A percentile compares a stretch with the other conserved stretches of the same genome.
Evolutionary conservation across 2,113 vertebrate genomes (phyloP).

Genomic region (Willisornis vidua): DNA sequence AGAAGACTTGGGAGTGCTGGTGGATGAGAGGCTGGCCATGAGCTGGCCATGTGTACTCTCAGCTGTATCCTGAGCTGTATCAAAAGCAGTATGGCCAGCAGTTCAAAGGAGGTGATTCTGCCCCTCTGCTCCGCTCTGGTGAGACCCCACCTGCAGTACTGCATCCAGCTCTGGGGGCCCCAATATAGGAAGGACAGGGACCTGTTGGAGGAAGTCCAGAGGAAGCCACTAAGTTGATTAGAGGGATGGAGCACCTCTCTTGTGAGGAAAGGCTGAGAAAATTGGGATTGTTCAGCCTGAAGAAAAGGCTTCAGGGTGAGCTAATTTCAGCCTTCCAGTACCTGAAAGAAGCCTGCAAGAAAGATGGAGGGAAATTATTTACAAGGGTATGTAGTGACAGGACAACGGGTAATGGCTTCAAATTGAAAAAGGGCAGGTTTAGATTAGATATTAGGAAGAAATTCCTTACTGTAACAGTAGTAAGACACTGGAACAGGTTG

Average conservation of each 20-base stretch:
- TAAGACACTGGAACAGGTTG: neutral
- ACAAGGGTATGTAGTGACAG: neutral
- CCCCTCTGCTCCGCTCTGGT: neutral
- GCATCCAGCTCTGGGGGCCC: neutral
- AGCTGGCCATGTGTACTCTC: rapidly evolving
- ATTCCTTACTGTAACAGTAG: neutral
- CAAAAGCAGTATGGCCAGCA: neutral
- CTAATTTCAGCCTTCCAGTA: neutral
- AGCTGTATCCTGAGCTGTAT: neutral
- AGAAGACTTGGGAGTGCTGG: neutral
- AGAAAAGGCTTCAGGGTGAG: neutral
- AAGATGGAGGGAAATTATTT: neutral
- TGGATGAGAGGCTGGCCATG: neutral
- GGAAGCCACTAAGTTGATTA: neutral
- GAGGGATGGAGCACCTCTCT: neutral
- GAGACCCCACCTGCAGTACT: neutral
- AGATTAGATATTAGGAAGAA: neutral
- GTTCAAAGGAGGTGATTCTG: neutral
- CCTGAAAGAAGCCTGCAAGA: neutral
- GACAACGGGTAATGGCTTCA: neutral
- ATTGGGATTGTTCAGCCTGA: neutral
- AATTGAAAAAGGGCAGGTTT: neutral
- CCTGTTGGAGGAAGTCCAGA: rapidly evolving
- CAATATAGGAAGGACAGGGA: neutral
- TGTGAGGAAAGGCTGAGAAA: neutral